phyloP scores from a whole-genome alignment of 2,113 vertebrate species.

The Eleginops maclovinus region DNA sequence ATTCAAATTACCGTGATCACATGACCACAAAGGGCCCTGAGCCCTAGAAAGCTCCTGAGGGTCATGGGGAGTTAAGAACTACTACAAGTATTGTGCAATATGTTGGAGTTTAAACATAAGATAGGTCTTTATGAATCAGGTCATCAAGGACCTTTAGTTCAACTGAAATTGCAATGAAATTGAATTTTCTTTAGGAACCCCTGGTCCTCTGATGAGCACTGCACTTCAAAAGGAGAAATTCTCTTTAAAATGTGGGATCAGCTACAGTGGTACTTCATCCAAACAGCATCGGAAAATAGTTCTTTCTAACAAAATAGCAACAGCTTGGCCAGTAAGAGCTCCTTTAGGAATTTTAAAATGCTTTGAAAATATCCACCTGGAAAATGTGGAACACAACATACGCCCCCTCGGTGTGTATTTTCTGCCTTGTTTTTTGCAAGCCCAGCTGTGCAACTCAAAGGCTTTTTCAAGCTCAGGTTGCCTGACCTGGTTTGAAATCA shows the following conservation, averaged over 20 bases:
- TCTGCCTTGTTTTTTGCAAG: neutral
- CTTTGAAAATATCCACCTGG: slow-evolving; percentile 21
- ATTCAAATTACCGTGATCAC: neutral
- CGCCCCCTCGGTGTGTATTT: neutral
- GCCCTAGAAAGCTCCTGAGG: too few species aligned
- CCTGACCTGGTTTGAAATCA: slow-evolving; percentile 14
- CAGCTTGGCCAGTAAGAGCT: neutral
- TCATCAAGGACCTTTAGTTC: neutral
- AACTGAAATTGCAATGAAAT: neutral
- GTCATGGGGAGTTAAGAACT: neutral
- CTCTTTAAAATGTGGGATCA: slow-evolving; percentile 5
- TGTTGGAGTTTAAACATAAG: neutral
- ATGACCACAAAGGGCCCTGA: too few species aligned
- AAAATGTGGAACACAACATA: slow-evolving; percentile 12
- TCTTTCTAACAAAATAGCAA: slow-evolving; percentile 16
- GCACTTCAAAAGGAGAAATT: neutral
- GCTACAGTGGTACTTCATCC: neutral
- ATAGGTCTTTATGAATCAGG: neutral
- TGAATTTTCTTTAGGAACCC: neutral
- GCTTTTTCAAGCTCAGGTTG: slow-evolving; percentile 22
- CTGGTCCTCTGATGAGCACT: neutral
- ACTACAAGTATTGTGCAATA: neutral
- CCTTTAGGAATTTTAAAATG: slow-evolving; percentile 17
- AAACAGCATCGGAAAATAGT: neutral
- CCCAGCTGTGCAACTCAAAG: slow-evolving; percentile 20